These are phyloP conservation scores for Coryphaenoides rupestris DNA, from an alignment of 2,113 vertebrate species.

Conservation along the genomic window DNA sequence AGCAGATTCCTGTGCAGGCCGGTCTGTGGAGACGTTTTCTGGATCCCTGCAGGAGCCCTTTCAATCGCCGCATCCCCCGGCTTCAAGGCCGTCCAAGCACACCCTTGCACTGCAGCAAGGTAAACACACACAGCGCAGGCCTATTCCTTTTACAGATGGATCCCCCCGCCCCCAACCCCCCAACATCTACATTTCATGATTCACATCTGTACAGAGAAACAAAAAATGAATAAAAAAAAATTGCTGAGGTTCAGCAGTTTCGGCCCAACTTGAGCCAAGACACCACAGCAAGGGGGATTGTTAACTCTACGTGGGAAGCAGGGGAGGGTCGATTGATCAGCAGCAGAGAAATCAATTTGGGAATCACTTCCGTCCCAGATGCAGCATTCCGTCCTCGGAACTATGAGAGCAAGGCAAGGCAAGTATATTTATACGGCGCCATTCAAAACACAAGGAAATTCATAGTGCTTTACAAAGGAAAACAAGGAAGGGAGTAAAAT, in stretches of 20 bases:
- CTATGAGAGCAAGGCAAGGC: not conserved
- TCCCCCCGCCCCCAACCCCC: slow-evolving; percentile 34
- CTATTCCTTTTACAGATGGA: slow-evolving; percentile 30
- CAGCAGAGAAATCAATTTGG: not conserved
- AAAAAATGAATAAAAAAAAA: too few species aligned
- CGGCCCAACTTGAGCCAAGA: slow-evolving; percentile 20
- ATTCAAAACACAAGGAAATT: too few species aligned
- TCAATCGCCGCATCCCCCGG: slow-evolving; percentile 25
- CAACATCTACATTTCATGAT: slow-evolving; percentile 37
- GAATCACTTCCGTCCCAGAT: not conserved
- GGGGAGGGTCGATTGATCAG: not conserved
- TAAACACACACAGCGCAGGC: slow-evolving; percentile 35
- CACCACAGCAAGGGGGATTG: slow-evolving; percentile 4
- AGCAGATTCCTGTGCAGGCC: slow-evolving; percentile 12
- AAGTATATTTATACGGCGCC: too few species aligned
- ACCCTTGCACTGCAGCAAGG: slow-evolving; percentile 42
- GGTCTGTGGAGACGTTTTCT: slow-evolving; percentile 17
- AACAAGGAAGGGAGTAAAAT: too few species aligned
- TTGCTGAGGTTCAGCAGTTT: slow-evolving; percentile 3
- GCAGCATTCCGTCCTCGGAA: too few species aligned
- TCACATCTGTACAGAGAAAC: slow-evolving; percentile 23
- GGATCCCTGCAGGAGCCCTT: slow-evolving; percentile 21
- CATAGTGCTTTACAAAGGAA: too few species aligned
- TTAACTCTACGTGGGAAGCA: not conserved
- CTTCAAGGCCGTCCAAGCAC: slow-evolving; percentile 38